phyloP scores from a whole-genome alignment of 2,797 vertebrate species.

The Leptoclinus maculatus region DNA sequence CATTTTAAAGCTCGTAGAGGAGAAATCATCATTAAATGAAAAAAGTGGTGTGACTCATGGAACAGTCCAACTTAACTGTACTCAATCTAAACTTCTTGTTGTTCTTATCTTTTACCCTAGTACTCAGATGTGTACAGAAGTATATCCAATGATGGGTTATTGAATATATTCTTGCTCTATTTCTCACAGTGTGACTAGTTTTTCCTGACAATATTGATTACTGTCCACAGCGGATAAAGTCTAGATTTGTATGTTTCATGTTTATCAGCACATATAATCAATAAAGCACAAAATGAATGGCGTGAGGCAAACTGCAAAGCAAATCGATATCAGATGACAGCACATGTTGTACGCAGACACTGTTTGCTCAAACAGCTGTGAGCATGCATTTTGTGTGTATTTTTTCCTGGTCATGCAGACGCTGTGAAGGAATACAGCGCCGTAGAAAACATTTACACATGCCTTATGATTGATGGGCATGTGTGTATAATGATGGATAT shows the following conservation, averaged over 20 bases:
- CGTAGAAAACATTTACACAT: background rate
- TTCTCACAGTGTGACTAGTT: background rate
- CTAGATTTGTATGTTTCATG: background rate
- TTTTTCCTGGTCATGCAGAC: background rate
- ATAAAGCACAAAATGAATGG: background rate
- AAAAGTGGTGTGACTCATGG: background rate
- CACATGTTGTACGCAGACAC: background rate
- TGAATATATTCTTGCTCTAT: background rate
- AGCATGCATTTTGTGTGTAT: background rate
- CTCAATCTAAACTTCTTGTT: background rate
- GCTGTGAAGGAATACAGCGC: background rate
- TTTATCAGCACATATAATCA: background rate
- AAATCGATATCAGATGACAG: background rate
- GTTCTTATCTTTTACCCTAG: background rate
- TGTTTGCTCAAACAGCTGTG: background rate
- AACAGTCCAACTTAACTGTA: background rate
- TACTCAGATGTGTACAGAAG: background rate
- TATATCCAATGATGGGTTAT: background rate
- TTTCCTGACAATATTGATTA: background rate
- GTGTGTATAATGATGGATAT: background rate
- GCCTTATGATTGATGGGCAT: background rate
- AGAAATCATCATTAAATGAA: background rate
- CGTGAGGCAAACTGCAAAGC: background rate
- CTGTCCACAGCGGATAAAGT: background rate
- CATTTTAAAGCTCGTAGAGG: background rate